Conservation (phyloP, 2,888 invertebrate species). For the Schrankia costaestrigalis region DNA sequence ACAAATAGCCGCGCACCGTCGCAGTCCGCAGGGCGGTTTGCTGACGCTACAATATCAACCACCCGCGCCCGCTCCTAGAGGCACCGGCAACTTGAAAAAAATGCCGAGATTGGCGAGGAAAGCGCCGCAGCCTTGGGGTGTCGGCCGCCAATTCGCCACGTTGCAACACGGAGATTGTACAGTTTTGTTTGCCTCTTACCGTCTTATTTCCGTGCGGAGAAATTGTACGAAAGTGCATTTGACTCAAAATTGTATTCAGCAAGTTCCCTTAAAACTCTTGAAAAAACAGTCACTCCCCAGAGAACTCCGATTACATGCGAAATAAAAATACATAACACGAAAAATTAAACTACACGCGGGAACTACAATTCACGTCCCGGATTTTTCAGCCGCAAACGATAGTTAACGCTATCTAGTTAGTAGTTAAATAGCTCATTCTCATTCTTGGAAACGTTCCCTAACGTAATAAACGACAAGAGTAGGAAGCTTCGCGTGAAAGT, state of each 20-base stretch:
- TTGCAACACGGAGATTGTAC: conserved; percentile 75
- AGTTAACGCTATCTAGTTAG: conserved; percentile 68
- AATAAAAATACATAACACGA: conserved; percentile 29
- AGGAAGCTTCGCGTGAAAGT: conserved; percentile 77
- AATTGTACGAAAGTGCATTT: conserved; percentile 64
- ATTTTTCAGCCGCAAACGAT: conserved; percentile 50
- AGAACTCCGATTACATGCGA: conserved; percentile 30
- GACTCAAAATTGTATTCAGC: conserved; percentile 61
- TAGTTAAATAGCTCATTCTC: conserved; percentile 77
- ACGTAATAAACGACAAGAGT: conserved; percentile 78
- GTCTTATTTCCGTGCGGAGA: conserved; percentile 70
- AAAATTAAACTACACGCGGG: conserved; percentile 29
- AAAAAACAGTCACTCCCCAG: conserved; percentile 29
- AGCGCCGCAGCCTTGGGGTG: conserved; percentile 65
- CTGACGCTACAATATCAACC: conserved; percentile 71
- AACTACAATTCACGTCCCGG: conserved; percentile 31
- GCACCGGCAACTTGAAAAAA: conserved; percentile 63
- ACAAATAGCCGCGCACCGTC: conserved; percentile 64
- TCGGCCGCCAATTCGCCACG: conserved; percentile 68
- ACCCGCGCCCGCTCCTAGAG: conserved; percentile 42
- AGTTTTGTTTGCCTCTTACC: conserved; percentile 74
- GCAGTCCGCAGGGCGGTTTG: conserved; percentile 69
- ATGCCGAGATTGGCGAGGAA: conserved; percentile 70
- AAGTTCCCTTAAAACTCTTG: conserved; percentile 50
- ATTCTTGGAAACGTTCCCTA: conserved; percentile 76